Base-by-base conservation (phyloP, 2,113 vertebrate species). In the Tapirus terrestris region DNA sequence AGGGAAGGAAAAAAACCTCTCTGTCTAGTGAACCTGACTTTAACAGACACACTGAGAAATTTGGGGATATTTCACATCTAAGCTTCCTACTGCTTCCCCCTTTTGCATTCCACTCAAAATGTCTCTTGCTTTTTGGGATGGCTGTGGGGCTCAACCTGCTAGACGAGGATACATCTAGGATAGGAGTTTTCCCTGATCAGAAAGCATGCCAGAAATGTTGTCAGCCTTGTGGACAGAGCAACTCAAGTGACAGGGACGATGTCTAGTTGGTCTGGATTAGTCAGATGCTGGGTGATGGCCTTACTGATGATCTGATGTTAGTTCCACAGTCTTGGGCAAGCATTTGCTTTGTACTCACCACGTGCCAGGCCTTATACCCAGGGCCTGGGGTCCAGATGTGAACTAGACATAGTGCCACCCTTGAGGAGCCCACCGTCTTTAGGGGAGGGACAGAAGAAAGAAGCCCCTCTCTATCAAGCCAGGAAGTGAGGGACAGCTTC, bases 1-100 rank as follows among this genome's bases (percentile, higher is more conserved):
- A 89, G 68, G 91, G 84, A 98, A 91, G 11, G 81, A 95, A 58
- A 89, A 63, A 60, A 96, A 16, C 1, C 43, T 8, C 51, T 79
- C 91, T 96, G 60, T 86, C 97, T 73, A 48, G 29, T 68, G 83
- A 97, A 88, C 48, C 84, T 79, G 86, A n/a, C 96, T 98, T 98
- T 97, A 87, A 79, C 89, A 96, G 95, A 91, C 89, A 61, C 88
- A 31, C 95, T 95, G 84, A 1, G 85, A 96, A 97, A 94, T 94
- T 36, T 79, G 61, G 89, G 79, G 91, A 81, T 89, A 8, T 97
- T 97, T 93, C 97, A 65, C 93, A 96, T 97, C 86, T 95, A 79
- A 81, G 60, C 81, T 45, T 90, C 92, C 87, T 39, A 39, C 85
- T 16, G 56, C 96, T 84, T 94, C 86, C 75, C 72, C 65, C 79